phyloP scores from a whole-genome alignment of 2,797 vertebrate species.

The Heliangelus exortis region DNA sequence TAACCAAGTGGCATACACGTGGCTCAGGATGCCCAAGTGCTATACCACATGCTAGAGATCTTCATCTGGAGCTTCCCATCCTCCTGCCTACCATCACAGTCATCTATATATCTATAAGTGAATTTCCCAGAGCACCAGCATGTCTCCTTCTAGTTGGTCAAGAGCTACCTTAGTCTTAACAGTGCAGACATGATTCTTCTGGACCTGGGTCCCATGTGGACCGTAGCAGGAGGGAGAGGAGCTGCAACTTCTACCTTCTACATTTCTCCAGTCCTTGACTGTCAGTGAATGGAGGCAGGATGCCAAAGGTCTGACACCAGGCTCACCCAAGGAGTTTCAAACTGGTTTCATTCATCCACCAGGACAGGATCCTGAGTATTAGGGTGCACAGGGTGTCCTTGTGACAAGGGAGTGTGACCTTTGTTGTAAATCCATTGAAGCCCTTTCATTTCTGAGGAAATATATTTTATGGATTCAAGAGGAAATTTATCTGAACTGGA shows the following conservation, averaged over 20 bases:
- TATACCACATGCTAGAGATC: neutral
- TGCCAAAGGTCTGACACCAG: neutral
- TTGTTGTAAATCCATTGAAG: neutral
- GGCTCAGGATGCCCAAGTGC: neutral
- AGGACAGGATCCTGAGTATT: neutral
- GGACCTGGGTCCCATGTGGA: neutral
- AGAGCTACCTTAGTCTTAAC: neutral
- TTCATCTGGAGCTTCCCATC: neutral
- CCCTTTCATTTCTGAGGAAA: neutral
- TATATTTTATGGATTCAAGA: neutral
- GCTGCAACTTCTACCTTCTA: neutral
- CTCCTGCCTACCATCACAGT: neutral
- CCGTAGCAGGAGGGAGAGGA: neutral
- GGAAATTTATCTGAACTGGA: neutral
- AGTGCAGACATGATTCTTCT: neutral
- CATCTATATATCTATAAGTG: neutral
- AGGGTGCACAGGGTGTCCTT: neutral
- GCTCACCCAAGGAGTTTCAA: neutral
- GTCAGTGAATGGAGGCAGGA: neutral
- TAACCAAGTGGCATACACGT: fast-evolving
- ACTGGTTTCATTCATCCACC: neutral
- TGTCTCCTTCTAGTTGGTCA: neutral
- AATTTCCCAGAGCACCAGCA: neutral
- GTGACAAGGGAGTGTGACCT: neutral
- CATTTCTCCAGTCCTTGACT: neutral